Conservation (phyloP, 2,888 invertebrate species). For the Parasteatoda lunata region DNA sequence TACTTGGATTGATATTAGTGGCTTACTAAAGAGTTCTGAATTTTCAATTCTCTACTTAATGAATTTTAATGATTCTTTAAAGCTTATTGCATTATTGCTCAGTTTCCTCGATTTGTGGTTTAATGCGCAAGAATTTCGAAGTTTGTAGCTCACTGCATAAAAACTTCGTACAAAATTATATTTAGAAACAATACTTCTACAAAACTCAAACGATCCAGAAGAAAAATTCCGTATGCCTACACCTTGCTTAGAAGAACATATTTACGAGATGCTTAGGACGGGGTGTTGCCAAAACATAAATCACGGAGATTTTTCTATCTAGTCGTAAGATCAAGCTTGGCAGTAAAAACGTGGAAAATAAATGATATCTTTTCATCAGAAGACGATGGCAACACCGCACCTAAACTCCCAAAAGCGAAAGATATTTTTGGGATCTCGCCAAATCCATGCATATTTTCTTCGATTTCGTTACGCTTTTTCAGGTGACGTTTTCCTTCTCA, state of each 20-base stretch:
- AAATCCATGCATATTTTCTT: constrained; percentile 7
- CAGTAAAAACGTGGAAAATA: neutral
- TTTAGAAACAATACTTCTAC: no score
- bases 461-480: neutral
- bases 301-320: neutral
- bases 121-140: no score
- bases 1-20: no score
- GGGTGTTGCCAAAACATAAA: neutral
- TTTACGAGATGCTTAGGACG: neutral
- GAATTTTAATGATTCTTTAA: no score
- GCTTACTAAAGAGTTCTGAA: no score
- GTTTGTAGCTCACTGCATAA: no score
- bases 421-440: constrained; percentile 4
- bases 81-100: no score
- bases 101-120: no score
- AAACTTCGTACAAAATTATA: no score
- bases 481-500: constrained; percentile 3
- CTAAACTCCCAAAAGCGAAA: constrained; percentile 1
- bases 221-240: no score
- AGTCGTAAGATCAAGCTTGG: neutral
- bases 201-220: no score
- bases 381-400: neutral
- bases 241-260: neutral
- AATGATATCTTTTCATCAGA: constrained; percentile 2
- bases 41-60: no score